Conservation (phyloP, 2,797 vertebrate genomes). For the Spinus olivaceus region DNA sequence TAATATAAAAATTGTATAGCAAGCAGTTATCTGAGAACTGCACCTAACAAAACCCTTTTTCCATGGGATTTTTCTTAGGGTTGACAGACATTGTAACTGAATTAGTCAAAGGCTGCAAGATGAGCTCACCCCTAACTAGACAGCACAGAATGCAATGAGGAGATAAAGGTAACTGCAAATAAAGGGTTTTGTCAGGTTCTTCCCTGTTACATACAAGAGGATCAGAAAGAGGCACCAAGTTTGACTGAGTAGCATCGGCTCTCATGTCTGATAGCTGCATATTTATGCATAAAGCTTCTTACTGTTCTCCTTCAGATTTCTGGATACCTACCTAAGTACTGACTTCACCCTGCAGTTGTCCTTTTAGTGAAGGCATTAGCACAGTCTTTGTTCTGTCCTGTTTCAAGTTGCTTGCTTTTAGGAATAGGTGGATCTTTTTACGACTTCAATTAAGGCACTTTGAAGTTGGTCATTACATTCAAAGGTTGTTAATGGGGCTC, state of each 20-base stretch:
- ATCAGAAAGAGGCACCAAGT: background rate
- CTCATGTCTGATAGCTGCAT: background rate
- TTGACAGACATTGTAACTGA: background rate
- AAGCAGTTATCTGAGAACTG: background rate
- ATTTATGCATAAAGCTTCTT: background rate
- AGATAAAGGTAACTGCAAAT: background rate
- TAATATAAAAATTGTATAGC: background rate
- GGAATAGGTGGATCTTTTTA: background rate
- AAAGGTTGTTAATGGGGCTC: background rate
- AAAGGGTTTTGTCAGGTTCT: background rate
- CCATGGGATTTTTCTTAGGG: background rate
- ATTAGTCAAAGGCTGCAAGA: background rate
- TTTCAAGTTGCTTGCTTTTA: background rate
- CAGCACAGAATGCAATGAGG: background rate
- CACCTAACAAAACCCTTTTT: background rate
- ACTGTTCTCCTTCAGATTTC: background rate
- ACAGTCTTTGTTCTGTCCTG: background rate
- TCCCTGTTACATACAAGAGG: background rate
- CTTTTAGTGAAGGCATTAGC: background rate
- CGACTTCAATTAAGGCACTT: background rate
- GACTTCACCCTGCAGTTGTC: background rate
- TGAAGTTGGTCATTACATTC: background rate
- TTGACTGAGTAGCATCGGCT: background rate
- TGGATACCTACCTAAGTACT: background rate
- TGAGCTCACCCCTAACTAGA: background rate